A percentile compares a stretch with the other conserved stretches of the same genome.
Conservation (phyloP, 2,113 vertebrate genomes). For the Calyptomena viridis region DNA sequence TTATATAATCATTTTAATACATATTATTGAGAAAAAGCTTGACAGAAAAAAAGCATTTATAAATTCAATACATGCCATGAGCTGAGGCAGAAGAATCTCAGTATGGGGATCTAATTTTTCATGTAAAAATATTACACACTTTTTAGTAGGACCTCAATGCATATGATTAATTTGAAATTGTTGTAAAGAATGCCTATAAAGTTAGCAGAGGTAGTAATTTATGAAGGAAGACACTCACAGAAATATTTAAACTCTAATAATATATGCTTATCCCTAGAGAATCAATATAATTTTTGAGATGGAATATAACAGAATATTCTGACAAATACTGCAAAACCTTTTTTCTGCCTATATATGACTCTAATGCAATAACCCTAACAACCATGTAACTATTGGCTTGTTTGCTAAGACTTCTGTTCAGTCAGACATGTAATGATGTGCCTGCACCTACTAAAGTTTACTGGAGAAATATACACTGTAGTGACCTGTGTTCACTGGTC, state of each 20-base stretch:
- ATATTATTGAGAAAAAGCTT: constrained; percentile 61
- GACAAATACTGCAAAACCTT: accelerated
- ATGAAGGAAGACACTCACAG: neutral
- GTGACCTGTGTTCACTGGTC: neutral
- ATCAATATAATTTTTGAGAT: neutral
- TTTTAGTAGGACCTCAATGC: neutral
- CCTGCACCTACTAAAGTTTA: neutral
- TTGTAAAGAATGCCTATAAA: neutral
- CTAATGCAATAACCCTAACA: neutral
- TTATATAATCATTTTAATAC: constrained; percentile 66
- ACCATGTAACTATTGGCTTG: neutral
- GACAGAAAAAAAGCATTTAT: constrained; percentile 22
- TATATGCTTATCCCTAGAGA: neutral
- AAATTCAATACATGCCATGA: constrained; percentile 30
- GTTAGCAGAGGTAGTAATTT: neutral
- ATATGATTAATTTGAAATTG: neutral
- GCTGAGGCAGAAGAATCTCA: neutral
- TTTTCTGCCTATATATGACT: neutral
- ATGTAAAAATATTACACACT: neutral
- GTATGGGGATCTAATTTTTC: neutral
- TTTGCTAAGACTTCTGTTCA: neutral
- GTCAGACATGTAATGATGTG: neutral
- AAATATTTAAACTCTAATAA: neutral
- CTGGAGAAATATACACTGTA: neutral
- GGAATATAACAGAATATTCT: neutral